A percentile compares a stretch with the other conserved stretches of the same genome.
Conservation (phyloP, 2,888 invertebrate species). For the Mystacides longicornis region DNA sequence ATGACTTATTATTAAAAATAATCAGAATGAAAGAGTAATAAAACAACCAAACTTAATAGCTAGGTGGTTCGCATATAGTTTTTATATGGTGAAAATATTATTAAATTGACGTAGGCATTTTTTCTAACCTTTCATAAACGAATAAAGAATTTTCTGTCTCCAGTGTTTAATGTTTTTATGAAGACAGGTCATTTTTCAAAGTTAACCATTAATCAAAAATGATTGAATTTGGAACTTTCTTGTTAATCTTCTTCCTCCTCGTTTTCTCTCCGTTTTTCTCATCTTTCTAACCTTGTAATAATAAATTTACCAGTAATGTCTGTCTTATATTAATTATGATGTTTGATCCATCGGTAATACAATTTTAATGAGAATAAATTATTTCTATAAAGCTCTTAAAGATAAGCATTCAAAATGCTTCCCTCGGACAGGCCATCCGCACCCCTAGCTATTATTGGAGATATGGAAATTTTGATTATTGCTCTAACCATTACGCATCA, state of each 20-base stretch:
- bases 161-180: background rate
- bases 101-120: too few relatives aligned
- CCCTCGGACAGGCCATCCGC: too few relatives aligned
- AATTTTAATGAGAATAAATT: background rate
- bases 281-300: background rate
- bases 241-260: background rate
- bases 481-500: too few relatives aligned
- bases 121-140: background rate
- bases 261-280: background rate
- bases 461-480: too few relatives aligned
- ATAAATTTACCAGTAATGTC: background rate
- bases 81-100: too few relatives aligned
- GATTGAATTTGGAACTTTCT: background rate
- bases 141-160: background rate
- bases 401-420: too few relatives aligned
- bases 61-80: too few relatives aligned
- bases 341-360: background rate
- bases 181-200: conserved; percentile 1
- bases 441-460: too few relatives aligned
- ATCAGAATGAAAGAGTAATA: too few relatives aligned
- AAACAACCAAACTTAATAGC: too few relatives aligned
- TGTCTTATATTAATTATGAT: background rate
- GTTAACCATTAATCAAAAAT: conserved; percentile 1
- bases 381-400: background rate
- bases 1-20: too few relatives aligned